A percentile compares a stretch with the other conserved stretches of the same genome.
Conservation (phyloP, 2,797 vertebrate genomes). For the Lagorchestes hirsutus region DNA sequence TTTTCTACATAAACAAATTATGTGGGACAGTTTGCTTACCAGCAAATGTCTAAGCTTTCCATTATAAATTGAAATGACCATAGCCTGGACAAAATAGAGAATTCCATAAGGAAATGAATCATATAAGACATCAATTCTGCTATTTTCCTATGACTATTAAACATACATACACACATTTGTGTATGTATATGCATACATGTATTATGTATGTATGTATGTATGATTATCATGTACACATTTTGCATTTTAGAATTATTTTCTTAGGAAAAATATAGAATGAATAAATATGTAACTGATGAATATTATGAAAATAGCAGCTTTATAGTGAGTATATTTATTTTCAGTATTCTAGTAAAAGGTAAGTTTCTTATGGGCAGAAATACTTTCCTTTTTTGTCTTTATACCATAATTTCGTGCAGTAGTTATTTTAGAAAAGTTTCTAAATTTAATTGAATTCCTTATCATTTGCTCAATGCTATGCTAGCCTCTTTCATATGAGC, state of each 20-base stretch:
- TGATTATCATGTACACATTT: background rate
- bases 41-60: slow-evolving; percentile 55
- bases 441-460: background rate
- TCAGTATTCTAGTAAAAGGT: background rate
- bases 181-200: too few species aligned
- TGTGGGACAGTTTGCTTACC: slow-evolving; percentile 64
- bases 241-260: background rate
- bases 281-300: background rate
- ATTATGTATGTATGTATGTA: background rate
- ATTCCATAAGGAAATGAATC: background rate
- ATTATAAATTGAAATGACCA: slow-evolving; percentile 61
- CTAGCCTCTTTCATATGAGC: background rate
- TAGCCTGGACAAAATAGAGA: slow-evolving; percentile 50
- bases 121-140: background rate
- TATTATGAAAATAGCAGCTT: background rate
- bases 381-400: background rate
- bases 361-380: background rate
- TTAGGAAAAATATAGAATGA: background rate
- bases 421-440: background rate
- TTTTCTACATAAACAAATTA: slow-evolving; percentile 75
- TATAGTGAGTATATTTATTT: background rate
- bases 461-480: background rate
- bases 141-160: background rate
- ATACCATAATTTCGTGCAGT: background rate
- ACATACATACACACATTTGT: accelerated